Evolutionary conservation across 2,888 invertebrate species (phyloP).

Genomic region (Poecilobothrus nobilitatus): DNA sequence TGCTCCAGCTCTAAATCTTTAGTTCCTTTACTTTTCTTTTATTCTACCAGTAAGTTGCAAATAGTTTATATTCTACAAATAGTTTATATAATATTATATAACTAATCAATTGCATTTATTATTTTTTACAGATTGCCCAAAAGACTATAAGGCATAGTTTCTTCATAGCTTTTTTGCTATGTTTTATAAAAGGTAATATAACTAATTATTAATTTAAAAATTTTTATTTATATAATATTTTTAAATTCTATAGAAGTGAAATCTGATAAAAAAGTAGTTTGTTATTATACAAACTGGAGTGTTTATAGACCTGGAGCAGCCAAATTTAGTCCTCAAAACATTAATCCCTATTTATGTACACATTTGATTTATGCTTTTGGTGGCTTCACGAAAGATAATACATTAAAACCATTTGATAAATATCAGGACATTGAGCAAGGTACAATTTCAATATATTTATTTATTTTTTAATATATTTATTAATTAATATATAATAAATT

Average conservation of each 20-base stretch:
- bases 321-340: constrained; percentile 86
- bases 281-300: constrained; percentile 92
- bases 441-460: constrained; percentile 39
- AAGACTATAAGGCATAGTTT: not conserved
- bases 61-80: too few species aligned
- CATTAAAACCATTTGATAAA: constrained; percentile 85
- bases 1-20: too few species aligned
- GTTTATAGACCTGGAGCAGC: constrained; percentile 85
- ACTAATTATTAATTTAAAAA: not conserved
- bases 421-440: constrained; percentile 95
- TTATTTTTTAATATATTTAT: not conserved
- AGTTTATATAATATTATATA: too few species aligned
- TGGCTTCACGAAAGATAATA: constrained; percentile 84
- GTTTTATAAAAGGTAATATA: not conserved
- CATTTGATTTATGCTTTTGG: constrained; percentile 90
- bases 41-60: too few species aligned
- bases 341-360: constrained; percentile 89
- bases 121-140: too few species aligned
- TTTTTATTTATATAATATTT: not conserved
- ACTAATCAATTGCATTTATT: too few species aligned
- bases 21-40: too few species aligned
- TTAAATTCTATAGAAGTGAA: constrained; percentile 17
- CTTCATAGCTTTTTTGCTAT: not conserved
- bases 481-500: too few species aligned
- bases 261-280: constrained; percentile 68